Percentiles rank a stretch among this genome's conserved stretches.
phyloP scores from a whole-genome alignment of 1,140 invertebrate species.

The Drosophila arizonae region DNA sequence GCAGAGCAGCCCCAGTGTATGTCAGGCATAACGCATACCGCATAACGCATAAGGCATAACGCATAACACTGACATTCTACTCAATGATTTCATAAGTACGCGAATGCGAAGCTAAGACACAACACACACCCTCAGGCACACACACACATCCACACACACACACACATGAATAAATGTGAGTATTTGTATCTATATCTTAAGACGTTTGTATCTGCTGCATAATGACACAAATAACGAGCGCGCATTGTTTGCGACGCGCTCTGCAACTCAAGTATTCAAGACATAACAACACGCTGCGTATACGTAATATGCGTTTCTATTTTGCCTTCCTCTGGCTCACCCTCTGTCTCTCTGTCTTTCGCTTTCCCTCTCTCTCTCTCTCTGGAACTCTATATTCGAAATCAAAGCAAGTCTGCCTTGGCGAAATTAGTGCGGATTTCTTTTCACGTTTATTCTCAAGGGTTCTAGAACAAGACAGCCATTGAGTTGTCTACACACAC shows the following conservation, averaged over 20 bases:
- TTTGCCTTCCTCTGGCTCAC: not conserved
- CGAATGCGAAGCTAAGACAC: conserved; percentile 33
- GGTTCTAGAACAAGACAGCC: conserved; percentile 56
- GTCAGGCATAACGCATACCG: conserved; percentile 48
- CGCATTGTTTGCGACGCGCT: conserved; percentile 63
- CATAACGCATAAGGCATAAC: conserved; percentile 38
- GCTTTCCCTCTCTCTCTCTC: too few species aligned
- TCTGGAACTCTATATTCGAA: conserved; percentile 20
- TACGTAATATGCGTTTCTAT: conserved; percentile 62
- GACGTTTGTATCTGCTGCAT: conserved; percentile 58
- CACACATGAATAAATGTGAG: conserved; percentile 34
- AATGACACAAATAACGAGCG: conserved; percentile 81
- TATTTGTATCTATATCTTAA: conserved; percentile 42
- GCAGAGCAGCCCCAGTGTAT: conserved; percentile 9
- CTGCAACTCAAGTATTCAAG: conserved; percentile 53
- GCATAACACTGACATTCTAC: conserved; percentile 70
- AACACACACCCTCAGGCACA: conserved; percentile 5
- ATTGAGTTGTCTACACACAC: conserved; percentile 11
- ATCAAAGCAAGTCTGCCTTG: conserved; percentile 15
- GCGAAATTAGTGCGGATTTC: conserved; percentile 72
- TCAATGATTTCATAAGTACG: conserved; percentile 75
- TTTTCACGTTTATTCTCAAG: conserved; percentile 58
- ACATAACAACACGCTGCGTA: conserved; percentile 71
- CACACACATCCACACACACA: conserved; percentile 1
- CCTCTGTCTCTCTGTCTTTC: too few species aligned